These are phyloP conservation scores for Ips typographus DNA, from an alignment of 1,140 invertebrate genomes.

Conservation along the genomic window DNA sequence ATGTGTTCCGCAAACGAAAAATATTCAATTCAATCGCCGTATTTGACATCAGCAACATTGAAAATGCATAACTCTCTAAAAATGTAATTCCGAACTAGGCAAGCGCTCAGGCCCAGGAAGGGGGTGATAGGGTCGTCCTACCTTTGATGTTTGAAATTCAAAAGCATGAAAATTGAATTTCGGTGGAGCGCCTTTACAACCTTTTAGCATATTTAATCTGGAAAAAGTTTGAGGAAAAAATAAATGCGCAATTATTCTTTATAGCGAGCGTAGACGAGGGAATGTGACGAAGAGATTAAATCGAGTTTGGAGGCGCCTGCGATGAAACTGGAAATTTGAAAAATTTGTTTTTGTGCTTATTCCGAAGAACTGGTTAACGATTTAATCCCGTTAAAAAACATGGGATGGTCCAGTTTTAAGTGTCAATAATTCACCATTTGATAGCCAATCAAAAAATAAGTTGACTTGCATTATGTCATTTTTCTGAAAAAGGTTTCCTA, in stretches of 20 bases:
- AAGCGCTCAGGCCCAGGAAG: conserved; percentile 24
- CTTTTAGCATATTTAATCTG: conserved; percentile 47
- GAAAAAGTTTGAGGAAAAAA: conserved; percentile 44
- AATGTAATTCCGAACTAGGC: conserved; percentile 38
- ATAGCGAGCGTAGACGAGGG: conserved; percentile 25
- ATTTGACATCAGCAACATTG: conserved; percentile 40
- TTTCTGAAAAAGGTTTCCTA: no score
- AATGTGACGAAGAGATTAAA: conserved; percentile 36
- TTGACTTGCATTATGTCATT: no score
- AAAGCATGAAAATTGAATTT: conserved; percentile 47
- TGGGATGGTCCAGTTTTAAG: neutral
- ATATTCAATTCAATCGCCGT: conserved; percentile 41
- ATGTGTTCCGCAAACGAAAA: conserved; percentile 23
- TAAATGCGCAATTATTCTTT: conserved; percentile 46
- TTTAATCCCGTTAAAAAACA: conserved; percentile 1
- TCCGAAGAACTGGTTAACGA: conserved; percentile 2
- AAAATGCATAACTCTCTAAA: conserved; percentile 44
- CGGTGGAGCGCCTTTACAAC: conserved; percentile 43
- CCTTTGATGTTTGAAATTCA: conserved; percentile 46
- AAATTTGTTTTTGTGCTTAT: conserved; percentile 18
- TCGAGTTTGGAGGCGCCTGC: conserved; percentile 38
- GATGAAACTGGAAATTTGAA: conserved; percentile 23
- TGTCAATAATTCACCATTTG: no score
- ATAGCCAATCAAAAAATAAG: no score
- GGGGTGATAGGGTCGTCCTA: conserved; percentile 44